Percentiles rank a stretch among this genome's conserved stretches.
Conservation (phyloP, 2,888 invertebrate species). For the Drosophila paranaensis region DNA sequence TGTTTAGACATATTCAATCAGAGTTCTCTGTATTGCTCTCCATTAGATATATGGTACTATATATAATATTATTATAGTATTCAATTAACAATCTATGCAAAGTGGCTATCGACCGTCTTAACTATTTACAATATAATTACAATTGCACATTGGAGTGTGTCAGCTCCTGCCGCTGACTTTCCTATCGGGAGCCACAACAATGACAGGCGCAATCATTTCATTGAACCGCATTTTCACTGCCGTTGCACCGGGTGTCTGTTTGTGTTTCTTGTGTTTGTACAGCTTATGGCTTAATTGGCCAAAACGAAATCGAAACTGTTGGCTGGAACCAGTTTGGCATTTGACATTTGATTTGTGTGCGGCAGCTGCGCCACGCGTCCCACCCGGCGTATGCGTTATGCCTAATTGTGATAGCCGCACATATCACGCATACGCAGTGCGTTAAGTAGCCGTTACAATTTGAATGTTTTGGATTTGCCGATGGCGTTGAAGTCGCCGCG, state of each 20-base stretch:
- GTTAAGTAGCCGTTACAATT: constrained; percentile 68
- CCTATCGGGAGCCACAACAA: constrained; percentile 1
- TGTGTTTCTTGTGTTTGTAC: constrained; percentile 13
- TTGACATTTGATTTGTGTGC: constrained; percentile 57
- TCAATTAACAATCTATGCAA: neutral
- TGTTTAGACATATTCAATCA: neutral
- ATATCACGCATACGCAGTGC: constrained; percentile 72
- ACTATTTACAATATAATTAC: neutral
- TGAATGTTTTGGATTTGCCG: constrained; percentile 50
- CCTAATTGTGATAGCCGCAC: constrained; percentile 41
- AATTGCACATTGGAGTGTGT: constrained; percentile 6
- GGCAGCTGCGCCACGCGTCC: constrained; percentile 22
- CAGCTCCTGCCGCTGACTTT: neutral
- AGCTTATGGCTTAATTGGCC: constrained; percentile 70
- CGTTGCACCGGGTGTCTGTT: neutral
- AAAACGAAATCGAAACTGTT: constrained; percentile 57
- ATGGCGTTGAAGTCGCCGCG: constrained; percentile 37
- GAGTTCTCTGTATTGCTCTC: neutral
- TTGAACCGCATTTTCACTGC: constrained; percentile 63
- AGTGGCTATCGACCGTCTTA: neutral
- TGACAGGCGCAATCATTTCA: constrained; percentile 54
- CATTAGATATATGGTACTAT: too few species aligned
- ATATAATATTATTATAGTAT: neutral
- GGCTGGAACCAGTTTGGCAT: constrained; percentile 41
- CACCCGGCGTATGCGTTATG: constrained; percentile 49